phyloP scores from a whole-genome alignment of 2,888 invertebrate species.

The Hypomecis punctinalis region DNA sequence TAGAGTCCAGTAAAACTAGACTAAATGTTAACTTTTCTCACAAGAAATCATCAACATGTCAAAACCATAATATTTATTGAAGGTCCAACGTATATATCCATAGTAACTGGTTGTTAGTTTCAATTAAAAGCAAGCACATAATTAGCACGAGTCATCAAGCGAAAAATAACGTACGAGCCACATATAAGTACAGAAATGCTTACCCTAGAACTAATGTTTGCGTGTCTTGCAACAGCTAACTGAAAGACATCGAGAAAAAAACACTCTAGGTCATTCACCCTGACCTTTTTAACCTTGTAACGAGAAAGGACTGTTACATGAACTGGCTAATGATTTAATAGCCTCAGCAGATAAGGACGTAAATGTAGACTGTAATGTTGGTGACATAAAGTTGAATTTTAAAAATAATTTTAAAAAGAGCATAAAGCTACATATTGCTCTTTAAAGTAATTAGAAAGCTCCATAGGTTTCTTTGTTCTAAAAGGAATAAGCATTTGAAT shows the following conservation, averaged over 20 bases:
- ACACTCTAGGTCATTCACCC: conserved; percentile 66
- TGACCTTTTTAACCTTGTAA: conserved; percentile 75
- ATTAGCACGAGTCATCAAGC: conserved; percentile 43
- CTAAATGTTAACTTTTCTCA: not conserved
- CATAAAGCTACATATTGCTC: conserved; percentile 63
- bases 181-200: conserved; percentile 23
- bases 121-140: conserved; percentile 34
- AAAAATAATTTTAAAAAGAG: conserved; percentile 42
- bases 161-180: conserved; percentile 38
- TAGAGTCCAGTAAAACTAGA: no score
- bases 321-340: conserved; percentile 67
- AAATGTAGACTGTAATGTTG: conserved; percentile 35
- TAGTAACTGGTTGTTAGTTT: conserved; percentile 30
- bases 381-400: conserved; percentile 30
- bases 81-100: conserved; percentile 10
- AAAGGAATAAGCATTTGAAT: conserved; percentile 41
- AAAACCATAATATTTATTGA: conserved; percentile 2
- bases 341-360: conserved; percentile 30
- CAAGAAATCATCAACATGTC: not conserved
- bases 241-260: conserved; percentile 57
- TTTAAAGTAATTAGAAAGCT: conserved; percentile 73
- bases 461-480: conserved; percentile 68
- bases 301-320: conserved; percentile 66
- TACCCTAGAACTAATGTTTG: conserved; percentile 47
- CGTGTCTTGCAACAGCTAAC: conserved; percentile 58